These are phyloP conservation scores for Argyrosomus regius DNA, from an alignment of 2,797 vertebrate genomes.

Conservation along the genomic window DNA sequence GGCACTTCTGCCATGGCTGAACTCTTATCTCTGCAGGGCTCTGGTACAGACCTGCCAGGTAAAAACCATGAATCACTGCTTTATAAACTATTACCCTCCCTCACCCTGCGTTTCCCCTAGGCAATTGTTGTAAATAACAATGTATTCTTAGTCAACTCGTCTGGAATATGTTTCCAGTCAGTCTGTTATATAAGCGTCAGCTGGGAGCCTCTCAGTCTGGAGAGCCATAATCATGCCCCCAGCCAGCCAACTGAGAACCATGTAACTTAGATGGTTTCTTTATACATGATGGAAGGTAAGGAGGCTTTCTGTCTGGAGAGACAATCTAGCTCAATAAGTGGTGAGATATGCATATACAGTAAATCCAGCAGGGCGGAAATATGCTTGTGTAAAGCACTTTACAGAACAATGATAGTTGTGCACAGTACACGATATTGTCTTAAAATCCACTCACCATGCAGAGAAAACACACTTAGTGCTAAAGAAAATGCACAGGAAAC, in stretches of 20 bases:
- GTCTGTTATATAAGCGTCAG: slow-evolving; percentile 68
- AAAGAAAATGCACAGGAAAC: not conserved
- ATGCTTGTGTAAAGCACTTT: slow-evolving; percentile 43
- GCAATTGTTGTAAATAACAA: slow-evolving; percentile 73
- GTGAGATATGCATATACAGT: slow-evolving; percentile 48
- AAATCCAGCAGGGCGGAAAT: slow-evolving; percentile 37
- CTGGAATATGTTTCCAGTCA: slow-evolving; percentile 65
- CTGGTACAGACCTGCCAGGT: slow-evolving; percentile 57
- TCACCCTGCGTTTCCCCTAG: slow-evolving; percentile 49
- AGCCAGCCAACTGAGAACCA: slow-evolving; percentile 50
- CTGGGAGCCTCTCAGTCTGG: slow-evolving; percentile 66
- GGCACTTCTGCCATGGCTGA: slow-evolving; percentile 21
- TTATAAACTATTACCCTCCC: slow-evolving; percentile 72
- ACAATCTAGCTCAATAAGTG: slow-evolving; percentile 40
- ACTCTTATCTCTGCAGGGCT: slow-evolving; percentile 49
- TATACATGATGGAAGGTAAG: slow-evolving; percentile 55
- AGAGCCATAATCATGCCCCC: slow-evolving; percentile 63
- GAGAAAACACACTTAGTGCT: not conserved
- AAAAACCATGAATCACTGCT: slow-evolving; percentile 67
- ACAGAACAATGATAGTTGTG: slow-evolving; percentile 20
- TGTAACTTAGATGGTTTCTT: slow-evolving; percentile 65
- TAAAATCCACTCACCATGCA: not conserved
- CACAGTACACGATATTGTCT: not conserved
- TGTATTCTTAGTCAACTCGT: slow-evolving; percentile 71
- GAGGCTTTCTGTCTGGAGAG: slow-evolving; percentile 50